phyloP scores from a whole-genome alignment of 2,113 vertebrate species.

The Acanthisitta chloris region DNA sequence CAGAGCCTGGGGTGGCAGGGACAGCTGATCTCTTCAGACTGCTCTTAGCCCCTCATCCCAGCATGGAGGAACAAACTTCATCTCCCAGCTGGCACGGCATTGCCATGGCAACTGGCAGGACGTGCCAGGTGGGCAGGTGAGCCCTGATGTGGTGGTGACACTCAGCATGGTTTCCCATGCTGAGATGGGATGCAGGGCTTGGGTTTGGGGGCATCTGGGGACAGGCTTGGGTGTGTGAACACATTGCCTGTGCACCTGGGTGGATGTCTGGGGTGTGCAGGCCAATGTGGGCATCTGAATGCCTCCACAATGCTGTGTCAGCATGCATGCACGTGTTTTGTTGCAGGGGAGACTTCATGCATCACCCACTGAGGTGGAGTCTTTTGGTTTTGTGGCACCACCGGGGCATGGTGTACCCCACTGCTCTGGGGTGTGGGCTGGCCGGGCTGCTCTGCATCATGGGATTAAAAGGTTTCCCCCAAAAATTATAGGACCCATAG shows the following conservation, averaged over 20 bases:
- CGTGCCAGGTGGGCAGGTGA: not conserved
- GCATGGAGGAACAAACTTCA: not conserved
- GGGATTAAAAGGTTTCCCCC: not conserved
- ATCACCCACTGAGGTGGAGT: accelerated
- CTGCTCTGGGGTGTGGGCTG: not conserved
- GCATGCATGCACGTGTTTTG: accelerated
- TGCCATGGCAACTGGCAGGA: conserved; percentile 46
- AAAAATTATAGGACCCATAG: not conserved
- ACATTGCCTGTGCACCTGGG: not conserved
- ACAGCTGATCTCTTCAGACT: not conserved
- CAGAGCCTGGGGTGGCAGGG: not conserved
- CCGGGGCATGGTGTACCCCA: not conserved
- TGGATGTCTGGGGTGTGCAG: not conserved
- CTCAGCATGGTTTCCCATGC: accelerated
- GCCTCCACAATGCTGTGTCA: not conserved
- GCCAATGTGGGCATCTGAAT: not conserved
- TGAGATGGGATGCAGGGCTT: not conserved
- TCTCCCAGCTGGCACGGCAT: not conserved
- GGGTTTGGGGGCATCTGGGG: not conserved
- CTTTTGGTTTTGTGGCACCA: not conserved
- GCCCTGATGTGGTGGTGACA: not conserved
- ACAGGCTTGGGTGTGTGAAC: not conserved
- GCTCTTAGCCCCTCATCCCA: not conserved
- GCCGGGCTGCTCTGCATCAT: not conserved
- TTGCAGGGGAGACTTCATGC: not conserved